Evolutionary conservation across 1,140 invertebrate species (phyloP).

Genomic region (Bombus soroeensis): DNA sequence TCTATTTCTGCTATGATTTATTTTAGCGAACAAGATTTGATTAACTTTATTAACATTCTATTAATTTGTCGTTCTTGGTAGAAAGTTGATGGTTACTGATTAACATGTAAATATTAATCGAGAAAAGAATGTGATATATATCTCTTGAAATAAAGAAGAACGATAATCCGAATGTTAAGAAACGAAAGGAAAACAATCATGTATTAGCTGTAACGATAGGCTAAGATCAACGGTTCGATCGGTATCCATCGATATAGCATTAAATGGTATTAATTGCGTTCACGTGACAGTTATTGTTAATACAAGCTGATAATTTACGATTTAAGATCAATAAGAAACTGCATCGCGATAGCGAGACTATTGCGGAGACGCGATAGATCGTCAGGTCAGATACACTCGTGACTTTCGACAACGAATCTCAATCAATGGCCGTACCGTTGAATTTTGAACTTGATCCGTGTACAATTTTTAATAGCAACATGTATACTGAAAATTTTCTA

Average conservation of each 20-base stretch:
- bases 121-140: neutral
- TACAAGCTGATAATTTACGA: slow-evolving; percentile 11
- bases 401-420: neutral
- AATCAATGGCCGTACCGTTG: neutral
- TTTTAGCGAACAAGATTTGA: too few relatives aligned
- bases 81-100: neutral
- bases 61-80: accelerated
- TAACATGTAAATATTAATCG: neutral
- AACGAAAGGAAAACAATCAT: neutral
- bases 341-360: slow-evolving; percentile 8
- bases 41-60: neutral
- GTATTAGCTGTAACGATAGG: neutral
- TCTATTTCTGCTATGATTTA: too few relatives aligned
- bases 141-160: neutral
- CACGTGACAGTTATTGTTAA: slow-evolving; percentile 12
- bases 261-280: slow-evolving; percentile 30
- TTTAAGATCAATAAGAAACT: slow-evolving; percentile 23
- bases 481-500: neutral
- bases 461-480: neutral
- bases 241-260: slow-evolving; percentile 4
- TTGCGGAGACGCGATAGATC: neutral
- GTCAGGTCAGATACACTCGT: neutral
- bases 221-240: neutral
- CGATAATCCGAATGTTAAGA: neutral
- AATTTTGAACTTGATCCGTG: neutral